phyloP scores from a whole-genome alignment of 2,113 vertebrate species.

The Pedetes capensis region DNA sequence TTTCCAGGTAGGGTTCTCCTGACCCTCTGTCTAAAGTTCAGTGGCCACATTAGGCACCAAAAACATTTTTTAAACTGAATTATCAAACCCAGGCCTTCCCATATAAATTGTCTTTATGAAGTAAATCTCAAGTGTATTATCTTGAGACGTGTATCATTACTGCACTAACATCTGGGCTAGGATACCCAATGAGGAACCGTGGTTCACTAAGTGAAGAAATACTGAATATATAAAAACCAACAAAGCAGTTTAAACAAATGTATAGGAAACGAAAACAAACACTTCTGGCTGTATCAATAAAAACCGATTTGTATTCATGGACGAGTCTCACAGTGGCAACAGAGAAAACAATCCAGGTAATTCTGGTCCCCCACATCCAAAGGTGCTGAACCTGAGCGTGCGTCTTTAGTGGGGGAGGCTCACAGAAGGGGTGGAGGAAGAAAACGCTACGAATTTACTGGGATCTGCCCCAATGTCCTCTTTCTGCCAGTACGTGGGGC shows the following conservation, averaged over 20 bases:
- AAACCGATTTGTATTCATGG: background rate
- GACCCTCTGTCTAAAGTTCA: background rate
- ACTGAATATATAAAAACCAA: background rate
- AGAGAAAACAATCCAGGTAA: background rate
- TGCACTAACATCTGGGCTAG: background rate
- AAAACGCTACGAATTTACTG: background rate
- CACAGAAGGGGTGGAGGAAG: no score
- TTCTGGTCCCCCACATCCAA: background rate
- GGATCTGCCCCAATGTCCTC: background rate
- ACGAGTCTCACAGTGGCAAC: background rate
- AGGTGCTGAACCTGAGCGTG: background rate
- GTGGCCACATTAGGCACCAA: background rate
- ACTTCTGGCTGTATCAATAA: background rate
- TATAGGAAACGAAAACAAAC: background rate
- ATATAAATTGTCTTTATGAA: background rate
- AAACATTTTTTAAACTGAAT: background rate
- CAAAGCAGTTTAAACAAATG: background rate
- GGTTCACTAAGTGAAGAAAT: background rate
- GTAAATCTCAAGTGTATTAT: background rate
- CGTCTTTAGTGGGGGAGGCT: background rate
- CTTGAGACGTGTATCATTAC: background rate
- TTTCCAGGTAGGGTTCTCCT: background rate
- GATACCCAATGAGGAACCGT: background rate
- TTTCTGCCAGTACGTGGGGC: background rate
- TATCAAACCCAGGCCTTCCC: background rate